Base-by-base conservation (phyloP, 2,888 invertebrate species). In the Pristionchus maxplancki region DNA sequence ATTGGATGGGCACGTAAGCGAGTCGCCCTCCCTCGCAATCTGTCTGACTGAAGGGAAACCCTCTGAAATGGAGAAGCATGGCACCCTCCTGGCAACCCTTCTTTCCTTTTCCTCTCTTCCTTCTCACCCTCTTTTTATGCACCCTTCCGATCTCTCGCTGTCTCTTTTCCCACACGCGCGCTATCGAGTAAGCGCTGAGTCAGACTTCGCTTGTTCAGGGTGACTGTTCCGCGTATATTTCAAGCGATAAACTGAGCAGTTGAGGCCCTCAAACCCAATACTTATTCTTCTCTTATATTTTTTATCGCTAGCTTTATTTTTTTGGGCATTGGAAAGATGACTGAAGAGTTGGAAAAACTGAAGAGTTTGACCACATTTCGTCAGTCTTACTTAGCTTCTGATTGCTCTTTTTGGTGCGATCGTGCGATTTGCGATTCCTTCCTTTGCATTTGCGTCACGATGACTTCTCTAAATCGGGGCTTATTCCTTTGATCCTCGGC, bases 51-150 rank as follows among this genome's bases (percentile, higher is more conserved):
- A 20, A n/a, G 5, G 9, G 58, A n/a, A n/a, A 58, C 58, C n/a
- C 24, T 24, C 0, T 9, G n/a, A 58, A 58, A 24, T 58, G 24
- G 1, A n/a, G 24, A 58, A n/a, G 3, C 58, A 58, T n/a, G 50
- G 24, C 58, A 9, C 58, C n/a, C 20, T 58, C 58, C 24, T 20
- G 58, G n/a, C 6, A 20, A 6, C 64, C 31, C 31, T 15, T 40
- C 20, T 37, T 71, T 37, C 37, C 71, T 24, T 34, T 71, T 37
- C 71, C 34, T 71, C 71, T 71, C 71, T 71, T 71, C 37, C 37
- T 58, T 71, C 71, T 34, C 71, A 71, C 71, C 71, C 71, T 67
- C 58, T 58, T 58, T 67, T 15, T 31, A 64, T 28, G 62, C n/a
- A 20, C 71, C 37, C 13, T 71, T 9, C 2, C 31, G 13, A 20